These are phyloP conservation scores for Trissolcus japonicus DNA, from an alignment of 2,888 invertebrate genomes.

Conservation along the genomic window DNA sequence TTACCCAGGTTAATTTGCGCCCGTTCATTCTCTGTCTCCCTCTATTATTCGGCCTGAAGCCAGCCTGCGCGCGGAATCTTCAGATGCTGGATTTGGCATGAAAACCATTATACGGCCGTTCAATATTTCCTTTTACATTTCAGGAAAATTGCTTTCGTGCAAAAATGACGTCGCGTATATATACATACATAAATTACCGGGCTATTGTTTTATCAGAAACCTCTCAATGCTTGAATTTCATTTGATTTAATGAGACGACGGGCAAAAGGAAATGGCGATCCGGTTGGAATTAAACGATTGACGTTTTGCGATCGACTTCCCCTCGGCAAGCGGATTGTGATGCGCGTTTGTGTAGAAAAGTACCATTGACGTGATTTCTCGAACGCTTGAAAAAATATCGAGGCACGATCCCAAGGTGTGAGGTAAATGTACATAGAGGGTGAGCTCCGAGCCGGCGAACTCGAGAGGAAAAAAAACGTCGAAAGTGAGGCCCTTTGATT, in stretches of 20 bases:
- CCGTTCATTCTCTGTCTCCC: slow-evolving; percentile 67
- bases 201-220: slow-evolving; percentile 24
- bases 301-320: slow-evolving; percentile 9
- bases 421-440: slow-evolving; percentile 57
- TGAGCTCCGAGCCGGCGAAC: slow-evolving; percentile 35
- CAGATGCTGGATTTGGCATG: slow-evolving; percentile 58
- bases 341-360: slow-evolving; percentile 63
- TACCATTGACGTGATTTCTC: slow-evolving; percentile 55
- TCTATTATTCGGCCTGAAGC: slow-evolving; percentile 65
- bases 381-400: slow-evolving; percentile 54
- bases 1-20: slow-evolving; percentile 73
- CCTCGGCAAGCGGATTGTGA: slow-evolving; percentile 16
- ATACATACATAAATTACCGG: neutral
- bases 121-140: slow-evolving; percentile 53
- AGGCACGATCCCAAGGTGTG: slow-evolving; percentile 41
- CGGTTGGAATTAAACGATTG: slow-evolving; percentile 2
- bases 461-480: slow-evolving; percentile 51
- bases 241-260: slow-evolving; percentile 34
- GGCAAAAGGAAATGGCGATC: slow-evolving; percentile 22
- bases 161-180: slow-evolving; percentile 32
- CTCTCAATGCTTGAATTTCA: slow-evolving; percentile 25
- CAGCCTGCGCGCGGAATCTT: slow-evolving; percentile 47
- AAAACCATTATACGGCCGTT: slow-evolving; percentile 45
- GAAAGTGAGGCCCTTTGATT: slow-evolving; percentile 68
- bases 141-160: slow-evolving; percentile 45